A percentile compares a stretch with the other conserved stretches of the same genome.
phyloP scores from a whole-genome alignment of 2,797 vertebrate genomes.

The Rhyacichthys aspro region DNA sequence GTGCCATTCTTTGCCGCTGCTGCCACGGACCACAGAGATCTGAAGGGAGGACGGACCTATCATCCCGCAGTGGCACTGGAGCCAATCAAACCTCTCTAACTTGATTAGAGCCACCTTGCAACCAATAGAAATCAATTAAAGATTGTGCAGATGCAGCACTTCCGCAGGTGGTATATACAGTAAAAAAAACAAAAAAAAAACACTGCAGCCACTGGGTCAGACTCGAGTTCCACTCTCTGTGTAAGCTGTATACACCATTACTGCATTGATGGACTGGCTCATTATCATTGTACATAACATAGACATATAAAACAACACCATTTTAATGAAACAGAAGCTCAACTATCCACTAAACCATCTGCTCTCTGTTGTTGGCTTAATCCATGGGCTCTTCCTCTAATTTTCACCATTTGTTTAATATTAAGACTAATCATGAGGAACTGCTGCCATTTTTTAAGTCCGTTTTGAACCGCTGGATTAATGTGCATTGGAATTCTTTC shows the following conservation, averaged over 20 bases:
- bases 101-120: slow-evolving; percentile 53
- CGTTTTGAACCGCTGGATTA: slow-evolving; percentile 30
- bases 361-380: slow-evolving; percentile 36
- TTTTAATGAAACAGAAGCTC: slow-evolving; percentile 15
- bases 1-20: slow-evolving; percentile 42
- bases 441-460: slow-evolving; percentile 30
- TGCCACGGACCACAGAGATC: slow-evolving; percentile 34
- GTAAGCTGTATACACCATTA: not conserved
- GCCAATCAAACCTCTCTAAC: slow-evolving; percentile 58
- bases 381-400: slow-evolving; percentile 11
- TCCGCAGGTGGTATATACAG: slow-evolving; percentile 24
- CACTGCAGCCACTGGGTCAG: slow-evolving; percentile 4
- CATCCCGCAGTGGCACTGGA: slow-evolving; percentile 44
- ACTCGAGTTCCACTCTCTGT: slow-evolving; percentile 1
- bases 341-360: slow-evolving; percentile 20
- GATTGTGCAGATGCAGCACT: slow-evolving; percentile 56
- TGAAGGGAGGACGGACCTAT: slow-evolving; percentile 34
- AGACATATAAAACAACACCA: not conserved
- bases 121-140: slow-evolving; percentile 49
- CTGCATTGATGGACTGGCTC: not conserved
- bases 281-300: slow-evolving; percentile 4
- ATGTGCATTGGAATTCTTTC: slow-evolving; percentile 18
- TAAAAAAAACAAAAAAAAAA: slow-evolving; percentile 15
- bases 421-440: slow-evolving; percentile 30
- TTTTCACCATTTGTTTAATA: slow-evolving; percentile 33